Evolutionary conservation across 2,888 invertebrate genomes (phyloP), one percentile per base, ranked within the genome.

Genomic region (Nymphalis polychloros): DNA sequence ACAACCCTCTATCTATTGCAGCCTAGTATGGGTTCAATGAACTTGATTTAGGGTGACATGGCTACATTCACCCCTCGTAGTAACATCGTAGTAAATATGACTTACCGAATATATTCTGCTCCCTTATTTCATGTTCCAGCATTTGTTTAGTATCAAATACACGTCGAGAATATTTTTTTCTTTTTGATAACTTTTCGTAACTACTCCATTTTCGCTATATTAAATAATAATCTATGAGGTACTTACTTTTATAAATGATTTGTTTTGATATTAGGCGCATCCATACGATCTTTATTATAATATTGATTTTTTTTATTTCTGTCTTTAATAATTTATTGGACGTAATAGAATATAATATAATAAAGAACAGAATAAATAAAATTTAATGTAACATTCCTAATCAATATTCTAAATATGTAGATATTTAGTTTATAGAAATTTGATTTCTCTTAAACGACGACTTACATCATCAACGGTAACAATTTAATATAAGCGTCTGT

Each of bases 41-140:
- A 73, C 76, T 75, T 70, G 71, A 73, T 72, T 73, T 75, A 68
- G 76, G 76, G 76, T 76, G 75, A 72, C 73, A 69, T 69, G 70
- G 70, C 70, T 71, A 71, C 68, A 67, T 70, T 64, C 74, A 74
- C 75, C 76, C 76, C 72, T 75, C 74, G 71, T 71, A 67, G 72
- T 71, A 74, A 66, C 73, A 55, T 55, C 53, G 69, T 72, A 72
- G 67, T 72, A 73, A 75, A 76, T 73, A 64, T 73, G 71, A 59
- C 68, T 64, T 68, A 67, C 70, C 68, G 64, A 75, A 73, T 72
- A 69, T 71, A 69, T 64, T 49, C 61, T 23, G 68, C 59, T 71
- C 68, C 65, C 67, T 53, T 70, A 50, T 69, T 55, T 53, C 17
- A 17, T 27, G 27, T 55, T 55, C 53, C 23, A 31, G 17, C 53